Base-by-base conservation (phyloP, 2,113 vertebrate genomes). In the Rhea pennata region DNA sequence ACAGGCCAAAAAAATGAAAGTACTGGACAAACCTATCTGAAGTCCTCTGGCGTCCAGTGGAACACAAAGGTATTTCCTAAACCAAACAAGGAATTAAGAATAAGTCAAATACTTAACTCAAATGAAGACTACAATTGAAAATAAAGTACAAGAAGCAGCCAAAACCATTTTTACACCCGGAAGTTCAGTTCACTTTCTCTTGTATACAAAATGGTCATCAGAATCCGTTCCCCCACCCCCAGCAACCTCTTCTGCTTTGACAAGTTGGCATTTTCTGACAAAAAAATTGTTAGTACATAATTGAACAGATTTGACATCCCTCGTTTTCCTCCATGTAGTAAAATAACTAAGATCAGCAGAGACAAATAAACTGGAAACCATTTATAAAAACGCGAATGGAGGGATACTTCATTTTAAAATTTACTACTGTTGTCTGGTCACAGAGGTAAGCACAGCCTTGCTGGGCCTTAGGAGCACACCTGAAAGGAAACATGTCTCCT, bases 31-130 rank as follows among this genome's bases (percentile, higher is more conserved):
- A 99, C 99, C 99, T 99, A 29, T 99, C 99, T 5, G 98, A 96
- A 74, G 97, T 91, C 92, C 97, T 98, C 76, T 97, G 97, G 39
- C 97, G 96, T 1, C 96, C 95, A 10, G 97, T 87, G 31, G 98
- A 73, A 92, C 98, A 98, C 94, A 99, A 84, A 29, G 99, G 99
- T 62, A 99, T 98, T 61, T 99, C 98, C 99, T 99, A 95, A 73
- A 96, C 44, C 61, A 87, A 64, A 62, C 2, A 54, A 54, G 27
- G 29, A 91, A 42, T 51, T 20, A 46, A 87, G 21, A 67, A 1
- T 27, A 64, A 67, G 70, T 89, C 75, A 80, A 11, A 67, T 20
- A 4, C 5, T 44, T 19, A 59, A 59, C 14, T n/a, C 77, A 88
- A 71, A 24, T 13, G 29, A 33, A 59, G 77, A 67, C 22, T 56